These are phyloP conservation scores for Callitettix versicolor DNA, from an alignment of 1,140 invertebrate species.

Conservation along the genomic window DNA sequence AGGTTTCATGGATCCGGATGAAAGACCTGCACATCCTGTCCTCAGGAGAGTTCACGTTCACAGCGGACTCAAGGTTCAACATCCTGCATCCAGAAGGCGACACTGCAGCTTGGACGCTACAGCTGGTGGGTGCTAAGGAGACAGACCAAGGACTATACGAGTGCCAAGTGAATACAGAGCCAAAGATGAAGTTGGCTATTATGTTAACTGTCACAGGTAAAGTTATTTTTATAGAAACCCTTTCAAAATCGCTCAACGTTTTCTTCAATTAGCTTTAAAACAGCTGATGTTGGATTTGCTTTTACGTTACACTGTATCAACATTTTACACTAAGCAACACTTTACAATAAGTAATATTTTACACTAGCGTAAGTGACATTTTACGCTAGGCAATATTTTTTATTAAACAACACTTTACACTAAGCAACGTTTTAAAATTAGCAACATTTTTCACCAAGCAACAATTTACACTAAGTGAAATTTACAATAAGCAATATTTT, in stretches of 20 bases:
- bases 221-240: neutral
- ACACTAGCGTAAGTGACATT: no score
- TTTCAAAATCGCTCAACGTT: neutral
- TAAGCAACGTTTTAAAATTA: no score
- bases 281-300: no score
- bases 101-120: slow-evolving; percentile 52
- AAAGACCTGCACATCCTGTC: slow-evolving; percentile 65
- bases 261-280: neutral
- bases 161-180: slow-evolving; percentile 70
- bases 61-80: slow-evolving; percentile 49
- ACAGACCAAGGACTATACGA: slow-evolving; percentile 61
- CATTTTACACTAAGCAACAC: no score
- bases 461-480: no score
- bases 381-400: no score
- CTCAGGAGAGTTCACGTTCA: slow-evolving; percentile 54
- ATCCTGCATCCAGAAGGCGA: slow-evolving; percentile 39
- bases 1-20: slow-evolving; percentile 69
- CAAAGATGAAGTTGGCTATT: slow-evolving; percentile 60
- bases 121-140: slow-evolving; percentile 49
- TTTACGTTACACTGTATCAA: no score
- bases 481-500: no score
- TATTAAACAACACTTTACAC: no score
- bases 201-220: slow-evolving; percentile 53
- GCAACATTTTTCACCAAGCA: no score
- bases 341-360: no score